A percentile compares a stretch with the other conserved stretches of the same genome.
Evolutionary conservation across 2,113 vertebrate genomes (phyloP).

Genomic region (Gallinago media): DNA sequence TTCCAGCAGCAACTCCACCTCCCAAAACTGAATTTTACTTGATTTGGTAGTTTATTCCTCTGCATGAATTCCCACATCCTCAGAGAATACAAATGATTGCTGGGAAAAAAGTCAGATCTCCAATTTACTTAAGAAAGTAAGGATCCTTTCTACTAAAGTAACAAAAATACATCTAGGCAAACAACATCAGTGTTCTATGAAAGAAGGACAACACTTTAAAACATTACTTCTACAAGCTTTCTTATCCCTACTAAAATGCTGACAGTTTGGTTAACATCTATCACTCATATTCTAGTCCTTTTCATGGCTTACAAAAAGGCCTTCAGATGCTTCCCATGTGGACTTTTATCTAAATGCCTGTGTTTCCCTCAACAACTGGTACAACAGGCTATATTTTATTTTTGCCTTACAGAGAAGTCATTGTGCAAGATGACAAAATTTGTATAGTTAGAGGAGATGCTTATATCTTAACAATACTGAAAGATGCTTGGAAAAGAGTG

Average conservation of each 20-base stretch:
- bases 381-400: not conserved
- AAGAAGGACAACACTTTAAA: not conserved
- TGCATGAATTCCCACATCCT: not conserved
- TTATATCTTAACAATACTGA: not conserved
- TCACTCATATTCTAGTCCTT: not conserved
- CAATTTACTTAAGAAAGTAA: not conserved
- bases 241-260: not conserved
- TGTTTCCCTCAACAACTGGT: not conserved
- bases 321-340: not conserved
- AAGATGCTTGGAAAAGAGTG: not conserved
- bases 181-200: not conserved
- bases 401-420: not conserved
- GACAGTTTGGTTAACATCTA: not conserved
- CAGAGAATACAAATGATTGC: not conserved
- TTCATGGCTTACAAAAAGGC: not conserved
- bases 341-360: not conserved
- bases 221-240: not conserved
- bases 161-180: not conserved
- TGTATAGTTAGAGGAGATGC: not conserved
- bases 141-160: too few species aligned
- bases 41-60: not conserved
- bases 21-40: not conserved
- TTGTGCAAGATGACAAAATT: not conserved
- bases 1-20: not conserved
- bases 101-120: not conserved